phyloP scores from a whole-genome alignment of 2,888 invertebrate species.

The Apantesis nais region DNA sequence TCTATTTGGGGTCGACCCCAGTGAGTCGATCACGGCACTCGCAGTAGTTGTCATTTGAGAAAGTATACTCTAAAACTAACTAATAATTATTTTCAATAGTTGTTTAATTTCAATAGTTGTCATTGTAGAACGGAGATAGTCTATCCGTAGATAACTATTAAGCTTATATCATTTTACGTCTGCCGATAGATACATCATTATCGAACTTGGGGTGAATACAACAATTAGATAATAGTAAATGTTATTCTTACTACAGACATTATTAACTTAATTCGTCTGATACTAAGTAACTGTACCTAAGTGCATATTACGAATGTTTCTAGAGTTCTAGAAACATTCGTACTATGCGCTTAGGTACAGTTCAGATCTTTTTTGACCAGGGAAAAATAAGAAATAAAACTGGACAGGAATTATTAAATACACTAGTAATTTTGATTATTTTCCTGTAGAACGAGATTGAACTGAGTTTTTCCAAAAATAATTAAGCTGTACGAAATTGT shows the following conservation, averaged over 20 bases:
- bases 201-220: not conserved
- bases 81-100: not conserved
- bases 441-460: not conserved
- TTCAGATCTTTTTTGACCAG: not conserved
- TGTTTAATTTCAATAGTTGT: too few species aligned
- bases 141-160: not conserved
- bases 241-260: not conserved
- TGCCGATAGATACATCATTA: not conserved
- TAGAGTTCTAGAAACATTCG: too few species aligned
- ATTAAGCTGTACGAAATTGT: not conserved
- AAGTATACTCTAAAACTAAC: not conserved
- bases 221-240: not conserved
- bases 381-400: not conserved
- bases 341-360: too few species aligned
- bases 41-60: not conserved
- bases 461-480: not conserved
- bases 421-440: not conserved
- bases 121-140: not conserved
- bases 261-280: not conserved
- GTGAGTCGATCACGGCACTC: constrained; percentile 16
- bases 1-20: constrained; percentile 15
- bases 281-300: not conserved
- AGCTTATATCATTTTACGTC: not conserved
- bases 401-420: too few species aligned
- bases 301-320: not conserved